A percentile compares a stretch with the other conserved stretches of the same genome.
Conservation (phyloP, 1,140 invertebrate species). For the Limonius californicus region DNA sequence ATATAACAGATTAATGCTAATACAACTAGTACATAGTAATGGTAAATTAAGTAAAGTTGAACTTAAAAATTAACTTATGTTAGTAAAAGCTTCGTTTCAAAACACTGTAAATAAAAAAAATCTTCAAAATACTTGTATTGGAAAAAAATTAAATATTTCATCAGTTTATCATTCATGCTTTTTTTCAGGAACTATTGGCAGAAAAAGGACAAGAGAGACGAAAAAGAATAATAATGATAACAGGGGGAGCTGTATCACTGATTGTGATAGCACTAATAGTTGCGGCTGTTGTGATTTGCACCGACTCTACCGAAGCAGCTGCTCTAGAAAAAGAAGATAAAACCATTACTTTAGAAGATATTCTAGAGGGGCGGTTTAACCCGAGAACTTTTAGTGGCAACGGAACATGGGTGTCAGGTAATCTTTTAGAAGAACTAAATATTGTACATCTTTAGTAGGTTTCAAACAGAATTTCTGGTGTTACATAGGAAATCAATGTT, state of each 20-base stretch:
- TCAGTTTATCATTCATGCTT: too few relatives aligned
- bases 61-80: too few relatives aligned
- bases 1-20: too few relatives aligned
- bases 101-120: too few relatives aligned
- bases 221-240: slow-evolving; percentile 42
- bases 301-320: slow-evolving; percentile 19
- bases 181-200: slow-evolving; percentile 46
- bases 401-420: slow-evolving; percentile 53
- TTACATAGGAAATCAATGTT: too few relatives aligned
- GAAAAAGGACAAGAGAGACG: slow-evolving; percentile 40
- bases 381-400: slow-evolving; percentile 50
- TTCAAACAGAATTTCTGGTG: too few relatives aligned
- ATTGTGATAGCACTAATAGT: slow-evolving; percentile 37
- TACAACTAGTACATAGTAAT: too few relatives aligned
- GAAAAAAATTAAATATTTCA: too few relatives aligned
- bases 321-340: slow-evolving; percentile 22
- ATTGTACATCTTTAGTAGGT: background rate
- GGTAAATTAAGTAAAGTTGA: too few relatives aligned
- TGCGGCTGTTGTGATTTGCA: slow-evolving; percentile 37
- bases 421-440: too few relatives aligned
- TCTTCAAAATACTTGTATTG: too few relatives aligned
- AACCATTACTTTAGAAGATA: slow-evolving; percentile 47
- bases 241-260: slow-evolving; percentile 35
- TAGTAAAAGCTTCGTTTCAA: too few relatives aligned
- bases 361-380: slow-evolving; percentile 48